Percentiles rank a stretch among this genome's conserved stretches.
Conservation (phyloP, 2,888 invertebrate genomes). For the Cistogaster globosa region DNA sequence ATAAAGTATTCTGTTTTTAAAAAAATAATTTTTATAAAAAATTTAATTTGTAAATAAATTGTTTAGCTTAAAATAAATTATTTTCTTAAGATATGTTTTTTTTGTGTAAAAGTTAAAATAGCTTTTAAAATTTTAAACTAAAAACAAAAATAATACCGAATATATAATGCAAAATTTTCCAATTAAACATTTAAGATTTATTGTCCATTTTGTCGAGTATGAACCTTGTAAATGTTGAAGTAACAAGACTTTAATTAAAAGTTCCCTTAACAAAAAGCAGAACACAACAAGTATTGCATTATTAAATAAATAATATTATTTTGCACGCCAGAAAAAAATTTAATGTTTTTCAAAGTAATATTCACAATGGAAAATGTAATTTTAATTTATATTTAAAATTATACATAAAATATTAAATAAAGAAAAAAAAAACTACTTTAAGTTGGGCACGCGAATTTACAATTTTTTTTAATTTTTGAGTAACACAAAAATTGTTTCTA, state of each 20-base stretch:
- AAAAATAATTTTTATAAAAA: no score
- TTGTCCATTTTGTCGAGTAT: conserved; percentile 55
- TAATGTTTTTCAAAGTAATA: conserved; percentile 19
- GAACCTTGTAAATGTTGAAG: conserved; percentile 47
- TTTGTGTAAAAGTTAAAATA: no score
- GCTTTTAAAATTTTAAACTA: no score
- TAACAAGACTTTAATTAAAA: conserved; percentile 60
- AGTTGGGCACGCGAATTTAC: conserved; percentile 33
- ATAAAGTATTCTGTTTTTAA: no score
- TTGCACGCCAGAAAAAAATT: conserved; percentile 18
- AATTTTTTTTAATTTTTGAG: no score
- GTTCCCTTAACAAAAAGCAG: conserved; percentile 6
- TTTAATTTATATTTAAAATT: conserved; percentile 2
- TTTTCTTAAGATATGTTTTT: no score
- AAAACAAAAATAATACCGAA: background rate
- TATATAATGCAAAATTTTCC: background rate
- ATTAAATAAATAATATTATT: conserved; percentile 1
- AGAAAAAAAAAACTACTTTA: conserved; percentile 6
- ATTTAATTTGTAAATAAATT: no score
- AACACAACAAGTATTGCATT: conserved; percentile 8
- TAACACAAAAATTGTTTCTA: no score
- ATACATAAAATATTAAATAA: conserved; percentile 15
- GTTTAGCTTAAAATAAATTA: no score
- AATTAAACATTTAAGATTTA: conserved; percentile 49
- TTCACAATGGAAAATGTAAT: conserved; percentile 10